These are phyloP conservation scores for Aphelocoma californica DNA, from an alignment of 2,797 vertebrate genomes.

Conservation along the genomic window DNA sequence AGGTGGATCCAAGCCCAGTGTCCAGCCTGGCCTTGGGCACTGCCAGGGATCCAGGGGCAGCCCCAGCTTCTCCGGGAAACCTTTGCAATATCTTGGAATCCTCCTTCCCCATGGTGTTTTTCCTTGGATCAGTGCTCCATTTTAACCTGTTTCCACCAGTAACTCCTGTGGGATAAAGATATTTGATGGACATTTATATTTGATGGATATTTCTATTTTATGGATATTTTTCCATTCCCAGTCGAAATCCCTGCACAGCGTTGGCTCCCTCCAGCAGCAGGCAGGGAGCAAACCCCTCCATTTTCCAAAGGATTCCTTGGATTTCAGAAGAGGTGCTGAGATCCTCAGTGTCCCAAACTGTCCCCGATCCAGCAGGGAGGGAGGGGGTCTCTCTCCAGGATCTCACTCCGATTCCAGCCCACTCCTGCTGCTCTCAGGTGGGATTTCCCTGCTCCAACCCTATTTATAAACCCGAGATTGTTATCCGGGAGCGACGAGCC, in stretches of 20 bases:
- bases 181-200: too few relatives aligned
- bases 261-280: neutral
- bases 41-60: neutral
- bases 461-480: neutral
- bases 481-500: neutral
- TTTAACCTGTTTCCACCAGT: neutral
- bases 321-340: neutral
- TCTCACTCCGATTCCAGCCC: neutral
- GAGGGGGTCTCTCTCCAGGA: neutral
- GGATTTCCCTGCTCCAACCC: neutral
- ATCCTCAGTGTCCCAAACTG: neutral
- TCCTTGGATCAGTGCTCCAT: neutral
- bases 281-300: neutral
- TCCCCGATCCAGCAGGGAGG: neutral
- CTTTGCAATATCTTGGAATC: neutral
- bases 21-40: neutral
- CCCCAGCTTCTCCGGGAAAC: neutral
- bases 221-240: fast-evolving
- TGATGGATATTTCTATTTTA: fast-evolving
- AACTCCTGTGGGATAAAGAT: neutral
- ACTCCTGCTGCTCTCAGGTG: neutral
- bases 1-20: neutral
- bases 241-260: fast-evolving
- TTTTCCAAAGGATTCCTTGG: neutral
- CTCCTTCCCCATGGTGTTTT: fast-evolving